phyloP scores from a whole-genome alignment of 1,140 invertebrate species.

The Anagrus nilaparvatae region DNA sequence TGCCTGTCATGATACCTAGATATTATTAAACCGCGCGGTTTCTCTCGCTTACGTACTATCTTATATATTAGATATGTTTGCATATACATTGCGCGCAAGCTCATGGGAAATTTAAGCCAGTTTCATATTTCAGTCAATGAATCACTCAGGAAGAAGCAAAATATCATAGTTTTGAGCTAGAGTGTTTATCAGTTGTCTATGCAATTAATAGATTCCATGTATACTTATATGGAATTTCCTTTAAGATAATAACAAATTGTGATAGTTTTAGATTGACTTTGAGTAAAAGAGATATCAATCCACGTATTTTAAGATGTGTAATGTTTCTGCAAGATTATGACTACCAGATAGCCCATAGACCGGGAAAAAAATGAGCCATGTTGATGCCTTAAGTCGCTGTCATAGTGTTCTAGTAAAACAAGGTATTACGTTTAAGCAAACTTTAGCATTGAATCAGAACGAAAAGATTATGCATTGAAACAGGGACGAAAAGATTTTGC shows the following conservation, averaged over 20 bases:
- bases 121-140: slow-evolving; percentile 22
- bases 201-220: slow-evolving; percentile 20
- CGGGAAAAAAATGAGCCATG: slow-evolving; percentile 4
- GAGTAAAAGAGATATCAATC: neutral
- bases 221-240: slow-evolving; percentile 15
- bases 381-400: slow-evolving; percentile 2
- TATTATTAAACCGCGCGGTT: no score
- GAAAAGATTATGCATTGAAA: no score
- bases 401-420: slow-evolving; percentile 1
- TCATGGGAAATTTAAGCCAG: no score
- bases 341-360: slow-evolving; percentile 1
- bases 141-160: slow-evolving; percentile 3
- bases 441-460: neutral
- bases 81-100: no score
- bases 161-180: slow-evolving; percentile 15
- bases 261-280: slow-evolving; percentile 7
- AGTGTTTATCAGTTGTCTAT: slow-evolving; percentile 18
- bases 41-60: no score
- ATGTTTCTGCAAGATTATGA: slow-evolving; percentile 10
- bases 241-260: slow-evolving; percentile 9
- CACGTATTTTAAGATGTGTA: slow-evolving; percentile 4
- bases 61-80: no score
- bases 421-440: slow-evolving; percentile 1
- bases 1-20: no score
- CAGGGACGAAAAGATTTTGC: no score